A percentile compares a stretch with the other conserved stretches of the same genome.
Conservation (phyloP, 2,888 invertebrate species). For the Ypsolopha sequella region DNA sequence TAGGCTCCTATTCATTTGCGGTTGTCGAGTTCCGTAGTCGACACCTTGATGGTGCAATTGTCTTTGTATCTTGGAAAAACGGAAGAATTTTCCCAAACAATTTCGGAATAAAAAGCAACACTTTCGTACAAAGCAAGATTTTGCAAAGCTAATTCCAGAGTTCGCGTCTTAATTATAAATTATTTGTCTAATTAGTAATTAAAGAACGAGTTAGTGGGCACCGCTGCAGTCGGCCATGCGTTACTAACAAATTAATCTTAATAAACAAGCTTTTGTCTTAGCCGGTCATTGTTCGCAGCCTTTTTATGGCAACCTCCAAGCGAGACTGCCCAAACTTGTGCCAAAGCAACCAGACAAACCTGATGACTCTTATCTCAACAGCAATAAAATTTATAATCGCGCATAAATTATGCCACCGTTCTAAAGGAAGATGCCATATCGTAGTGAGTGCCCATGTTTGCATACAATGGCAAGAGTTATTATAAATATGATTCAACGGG, state of each 20-base stretch:
- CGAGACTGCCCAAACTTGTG: neutral
- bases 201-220: neutral
- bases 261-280: neutral
- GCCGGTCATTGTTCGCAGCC: neutral
- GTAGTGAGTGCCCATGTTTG: conserved; percentile 13
- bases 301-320: neutral
- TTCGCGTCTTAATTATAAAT: neutral
- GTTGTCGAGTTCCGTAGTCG: too few species aligned
- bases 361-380: too few species aligned
- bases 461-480: conserved; percentile 24
- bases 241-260: neutral
- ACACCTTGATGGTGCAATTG: too few species aligned
- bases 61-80: too few species aligned
- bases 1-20: too few species aligned
- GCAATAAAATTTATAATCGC: too few species aligned
- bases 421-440: too few species aligned
- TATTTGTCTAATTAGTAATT: neutral
- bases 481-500: too few species aligned
- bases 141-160: neutral
- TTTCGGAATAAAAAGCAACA: too few species aligned
- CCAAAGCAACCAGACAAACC: neutral
- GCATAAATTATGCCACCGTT: too few species aligned
- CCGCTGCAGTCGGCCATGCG: neutral
- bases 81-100: too few species aligned
- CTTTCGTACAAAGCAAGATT: neutral